Conservation (phyloP, 30 jellyfish, hydroid and myxozoan genomes). For the Cassiopea andromeda region DNA sequence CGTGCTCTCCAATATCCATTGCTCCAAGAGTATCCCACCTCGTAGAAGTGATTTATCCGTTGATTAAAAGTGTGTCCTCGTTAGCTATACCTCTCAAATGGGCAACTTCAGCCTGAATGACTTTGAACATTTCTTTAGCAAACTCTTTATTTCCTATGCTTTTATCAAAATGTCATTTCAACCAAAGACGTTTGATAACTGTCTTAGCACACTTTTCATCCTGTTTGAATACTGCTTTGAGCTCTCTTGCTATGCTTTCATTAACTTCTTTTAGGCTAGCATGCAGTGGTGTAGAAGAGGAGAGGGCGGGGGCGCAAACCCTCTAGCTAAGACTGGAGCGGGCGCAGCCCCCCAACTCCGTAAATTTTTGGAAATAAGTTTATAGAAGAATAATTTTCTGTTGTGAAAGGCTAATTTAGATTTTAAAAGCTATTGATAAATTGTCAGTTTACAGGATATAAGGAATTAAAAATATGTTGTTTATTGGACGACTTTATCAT, state of each 20-base stretch:
- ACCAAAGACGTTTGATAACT: constrained; percentile 63
- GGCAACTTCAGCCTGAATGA: constrained; percentile 47
- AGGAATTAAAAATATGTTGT: no score
- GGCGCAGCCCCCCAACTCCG: no score
- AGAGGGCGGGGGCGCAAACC: no score
- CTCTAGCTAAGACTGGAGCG: no score
- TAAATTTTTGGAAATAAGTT: no score
- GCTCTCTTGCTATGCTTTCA: constrained; percentile 11
- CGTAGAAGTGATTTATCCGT: constrained; percentile 3
- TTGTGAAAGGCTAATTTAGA: no score
- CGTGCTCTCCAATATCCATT: constrained; percentile 49
- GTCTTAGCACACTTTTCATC: constrained; percentile 38
- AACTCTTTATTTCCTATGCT: constrained; percentile 62
- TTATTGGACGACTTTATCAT: no score
- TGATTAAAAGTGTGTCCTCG: constrained; percentile 13
- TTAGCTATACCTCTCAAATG: constrained; percentile 2
- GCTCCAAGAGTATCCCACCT: background rate
- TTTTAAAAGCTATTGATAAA: no score
- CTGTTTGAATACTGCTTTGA: constrained; percentile 5
- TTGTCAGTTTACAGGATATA: no score
- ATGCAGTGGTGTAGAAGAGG: background rate
- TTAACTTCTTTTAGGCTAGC: constrained; percentile 45
- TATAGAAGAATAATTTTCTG: no score
- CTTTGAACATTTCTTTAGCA: constrained; percentile 61
- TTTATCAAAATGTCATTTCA: constrained; percentile 92